A percentile compares a stretch with the other conserved stretches of the same genome.
Conservation (phyloP, 2,113 vertebrate genomes). For the Oncorhynchus masou region DNA sequence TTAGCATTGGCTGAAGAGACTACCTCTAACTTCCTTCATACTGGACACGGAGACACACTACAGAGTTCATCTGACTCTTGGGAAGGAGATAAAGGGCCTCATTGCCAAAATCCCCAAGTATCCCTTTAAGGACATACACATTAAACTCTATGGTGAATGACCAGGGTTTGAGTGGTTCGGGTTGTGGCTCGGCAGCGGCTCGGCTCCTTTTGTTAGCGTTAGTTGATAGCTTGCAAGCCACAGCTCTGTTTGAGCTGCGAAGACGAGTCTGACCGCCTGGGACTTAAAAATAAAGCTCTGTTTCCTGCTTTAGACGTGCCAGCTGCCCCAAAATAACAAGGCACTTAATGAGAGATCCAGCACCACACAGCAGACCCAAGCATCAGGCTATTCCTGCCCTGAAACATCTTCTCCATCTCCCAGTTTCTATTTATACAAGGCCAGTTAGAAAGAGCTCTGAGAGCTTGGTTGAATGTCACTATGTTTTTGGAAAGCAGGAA, state of each 20-base stretch:
- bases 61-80: no score
- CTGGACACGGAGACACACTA: no score
- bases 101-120: no score
- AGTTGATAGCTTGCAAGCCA: constrained; percentile 75
- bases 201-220: constrained; percentile 75
- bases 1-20: no score
- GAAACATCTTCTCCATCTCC: constrained; percentile 70
- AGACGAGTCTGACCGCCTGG: constrained; percentile 75
- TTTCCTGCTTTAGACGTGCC: constrained; percentile 94
- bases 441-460: constrained; percentile 59
- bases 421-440: constrained; percentile 66
- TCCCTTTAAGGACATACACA: no score
- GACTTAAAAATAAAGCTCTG: constrained; percentile 90
- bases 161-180: constrained; percentile 11
- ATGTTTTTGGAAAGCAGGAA: not conserved
- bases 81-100: no score
- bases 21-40: no score
- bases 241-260: constrained; percentile 81
- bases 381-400: constrained; percentile 70
- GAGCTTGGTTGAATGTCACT: constrained; percentile 29
- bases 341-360: constrained; percentile 85
- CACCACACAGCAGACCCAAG: constrained; percentile 71
- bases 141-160: not conserved
- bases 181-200: constrained; percentile 44
- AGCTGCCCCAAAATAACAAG: constrained; percentile 93